Evolutionary conservation across 2,888 invertebrate species (phyloP), one percentile per base, ranked within the genome.

Genomic region (Xylota segnis): DNA sequence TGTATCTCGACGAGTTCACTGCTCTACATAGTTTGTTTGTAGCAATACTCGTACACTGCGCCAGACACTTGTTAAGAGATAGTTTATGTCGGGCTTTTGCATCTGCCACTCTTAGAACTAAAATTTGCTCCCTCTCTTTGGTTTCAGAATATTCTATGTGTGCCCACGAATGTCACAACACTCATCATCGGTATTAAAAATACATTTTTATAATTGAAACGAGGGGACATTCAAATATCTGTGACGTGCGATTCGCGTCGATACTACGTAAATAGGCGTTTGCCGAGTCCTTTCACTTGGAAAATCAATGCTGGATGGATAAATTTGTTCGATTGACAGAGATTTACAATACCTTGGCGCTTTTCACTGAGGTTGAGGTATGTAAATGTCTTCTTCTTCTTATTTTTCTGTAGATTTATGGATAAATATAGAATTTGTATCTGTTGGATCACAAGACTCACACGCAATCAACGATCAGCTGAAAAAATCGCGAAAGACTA

Each of bases 401-500:
- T n/a, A n/a, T n/a, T 40, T 7, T 16, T 27, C 37, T 29, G 4
- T 40, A 59, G 29, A 59, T 45, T 45, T 68, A n/a, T 43, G 66
- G 29, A 40, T 50, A 70, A 40, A 63, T 43, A 43, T 16, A 16
- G 27, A 16, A 9, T 58, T 12, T 29, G 34, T 54, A 40, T 23
- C 7, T n/a, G 12, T 56, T 12, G 5, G 12, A 54, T 29, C 50
- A 50, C 50, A 34, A 34, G 34, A 54, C 56, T 63, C 50, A 58
- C 74, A 71, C 75, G 54, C 52, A 66, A 56, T 81, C 54, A 81
- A 76, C 86, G 72, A 63, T 82, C 82, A 68, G 86, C 72, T 56
- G 82, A 72, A 86, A 86, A 82, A 86, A 82, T 82, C 86, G 82
- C 82, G 82, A 82, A 72, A 58, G 82, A 86, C 86, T 86, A 63